Base-by-base conservation (phyloP, 2,888 invertebrate species). In the Drosophila formosana region DNA sequence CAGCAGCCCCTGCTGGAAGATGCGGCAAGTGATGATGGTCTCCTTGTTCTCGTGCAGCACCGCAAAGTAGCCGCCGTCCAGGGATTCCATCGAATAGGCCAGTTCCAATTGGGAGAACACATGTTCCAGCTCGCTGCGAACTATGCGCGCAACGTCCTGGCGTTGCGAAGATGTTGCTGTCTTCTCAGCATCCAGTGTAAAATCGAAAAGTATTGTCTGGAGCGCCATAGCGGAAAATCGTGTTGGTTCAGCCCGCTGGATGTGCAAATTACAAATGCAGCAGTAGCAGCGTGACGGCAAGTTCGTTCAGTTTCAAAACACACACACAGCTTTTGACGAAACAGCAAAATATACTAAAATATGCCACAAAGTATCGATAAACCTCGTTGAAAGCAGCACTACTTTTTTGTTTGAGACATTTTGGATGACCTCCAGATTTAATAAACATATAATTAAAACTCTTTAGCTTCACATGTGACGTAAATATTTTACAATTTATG, bases 201-300 rank as follows among this genome's bases (percentile, higher is more conserved):
- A 97, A 93, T 97, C 97, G 82, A 97, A 93, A 56, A 97, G 93
- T 84, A 96, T 94, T 53, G 96, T 96, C 92, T 96, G 95, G 41
- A 95, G 96, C 80, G 96, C 95, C 97, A 97, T 97, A 73, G 70
- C 60, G 60, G 46, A 62, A 58, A 62, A 46, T 58, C 62, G 47
- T 61, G 25, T 75, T 32, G 32, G 69, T 63, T 58, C 37, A 65
- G 65, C 75, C 75, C 75, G 75, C 75, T 65, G 65, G 62, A 66
- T 28, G 71, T 64, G 72, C 60, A 55, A 77, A 74, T 56, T 72
- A 70, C 70, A 73, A 75, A 75, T 75, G 75, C 74, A 50, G 63
- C 37, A 30, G 32, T 9, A 32, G 37, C 13, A 41, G 39, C 39
- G 39, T 41, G 39, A 41, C 39, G 18, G 39, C 39, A 41, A 41